A percentile compares a stretch with the other conserved stretches of the same genome.
Evolutionary conservation across 2,113 vertebrate species (phyloP).

Genomic region (Bujurquina vittata): DNA sequence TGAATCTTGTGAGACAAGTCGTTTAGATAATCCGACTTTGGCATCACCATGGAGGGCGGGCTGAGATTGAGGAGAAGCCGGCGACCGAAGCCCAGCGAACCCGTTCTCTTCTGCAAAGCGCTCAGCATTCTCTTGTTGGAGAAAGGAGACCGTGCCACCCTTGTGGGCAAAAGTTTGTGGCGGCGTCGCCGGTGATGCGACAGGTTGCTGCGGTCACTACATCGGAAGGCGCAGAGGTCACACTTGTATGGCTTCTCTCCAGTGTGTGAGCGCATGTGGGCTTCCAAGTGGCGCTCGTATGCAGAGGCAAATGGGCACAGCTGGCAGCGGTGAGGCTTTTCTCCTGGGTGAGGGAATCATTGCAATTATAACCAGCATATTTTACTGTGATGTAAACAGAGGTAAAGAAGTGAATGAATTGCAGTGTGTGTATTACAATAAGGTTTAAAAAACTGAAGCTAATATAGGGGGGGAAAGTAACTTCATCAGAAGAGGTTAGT

Average conservation of each 20-base stretch:
- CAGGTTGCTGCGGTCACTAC: conserved; percentile 97
- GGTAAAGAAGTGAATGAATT: neutral
- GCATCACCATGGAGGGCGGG: conserved; percentile 87
- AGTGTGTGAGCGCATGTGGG: conserved; percentile 97
- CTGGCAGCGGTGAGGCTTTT: conserved; percentile 97
- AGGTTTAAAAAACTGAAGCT: neutral
- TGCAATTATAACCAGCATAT: neutral
- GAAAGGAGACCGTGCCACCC: conserved; percentile 86
- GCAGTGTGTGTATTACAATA: too few species aligned
- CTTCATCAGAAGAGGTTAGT: neutral
- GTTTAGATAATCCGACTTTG: conserved; percentile 89
- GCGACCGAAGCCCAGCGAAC: conserved; percentile 88
- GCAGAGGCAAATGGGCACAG: conserved; percentile 97
- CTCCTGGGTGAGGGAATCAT: conserved; percentile 79
- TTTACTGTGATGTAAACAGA: neutral
- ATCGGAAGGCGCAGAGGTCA: conserved; percentile 95
- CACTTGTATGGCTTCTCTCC: conserved; percentile 99
- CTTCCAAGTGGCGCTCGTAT: conserved; percentile 96
- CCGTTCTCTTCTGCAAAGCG: conserved; percentile 91
- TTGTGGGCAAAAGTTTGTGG: conserved; percentile 94
- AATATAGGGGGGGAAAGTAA: too few species aligned
- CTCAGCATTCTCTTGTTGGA: conserved; percentile 92
- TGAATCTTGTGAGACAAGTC: conserved; percentile 88
- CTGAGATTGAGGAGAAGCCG: conserved; percentile 90
- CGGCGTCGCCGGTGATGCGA: conserved; percentile 96